Conservation (phyloP, 2,113 vertebrate genomes). For the Oriolus oriolus region DNA sequence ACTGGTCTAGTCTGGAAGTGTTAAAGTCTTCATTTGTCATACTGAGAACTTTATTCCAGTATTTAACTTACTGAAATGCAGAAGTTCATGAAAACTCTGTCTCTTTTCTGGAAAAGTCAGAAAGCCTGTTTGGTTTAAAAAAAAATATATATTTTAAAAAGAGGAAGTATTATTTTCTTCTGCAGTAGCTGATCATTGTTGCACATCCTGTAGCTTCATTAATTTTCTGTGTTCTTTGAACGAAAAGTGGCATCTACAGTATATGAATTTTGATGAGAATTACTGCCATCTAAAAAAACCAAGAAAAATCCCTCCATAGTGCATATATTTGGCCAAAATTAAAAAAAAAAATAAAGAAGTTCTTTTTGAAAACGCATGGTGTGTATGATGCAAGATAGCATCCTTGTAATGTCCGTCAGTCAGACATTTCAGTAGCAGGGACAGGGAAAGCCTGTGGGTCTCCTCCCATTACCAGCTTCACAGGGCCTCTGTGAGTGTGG, state of each 20-base stretch:
- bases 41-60: not conserved
- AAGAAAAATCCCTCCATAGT: not conserved
- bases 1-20: not conserved
- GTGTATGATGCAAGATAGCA: not conserved
- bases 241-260: not conserved
- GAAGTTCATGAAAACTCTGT: not conserved
- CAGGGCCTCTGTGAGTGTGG: not conserved
- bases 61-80: not conserved
- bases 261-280: not conserved
- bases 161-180: not conserved
- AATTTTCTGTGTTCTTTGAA: not conserved
- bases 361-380: not conserved
- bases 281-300: not conserved
- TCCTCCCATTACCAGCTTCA: not conserved
- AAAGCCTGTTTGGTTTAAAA: not conserved
- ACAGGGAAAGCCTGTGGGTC: not conserved
- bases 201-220: not conserved
- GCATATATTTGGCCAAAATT: not conserved
- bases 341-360: not conserved
- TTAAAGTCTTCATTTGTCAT: not conserved
- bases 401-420: not conserved
- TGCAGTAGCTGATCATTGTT: not conserved
- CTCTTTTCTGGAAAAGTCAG: not conserved
- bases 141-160: not conserved
- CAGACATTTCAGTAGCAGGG: not conserved